Base-by-base conservation (phyloP, 1,140 invertebrate species). In the Chrysoperla carnea region DNA sequence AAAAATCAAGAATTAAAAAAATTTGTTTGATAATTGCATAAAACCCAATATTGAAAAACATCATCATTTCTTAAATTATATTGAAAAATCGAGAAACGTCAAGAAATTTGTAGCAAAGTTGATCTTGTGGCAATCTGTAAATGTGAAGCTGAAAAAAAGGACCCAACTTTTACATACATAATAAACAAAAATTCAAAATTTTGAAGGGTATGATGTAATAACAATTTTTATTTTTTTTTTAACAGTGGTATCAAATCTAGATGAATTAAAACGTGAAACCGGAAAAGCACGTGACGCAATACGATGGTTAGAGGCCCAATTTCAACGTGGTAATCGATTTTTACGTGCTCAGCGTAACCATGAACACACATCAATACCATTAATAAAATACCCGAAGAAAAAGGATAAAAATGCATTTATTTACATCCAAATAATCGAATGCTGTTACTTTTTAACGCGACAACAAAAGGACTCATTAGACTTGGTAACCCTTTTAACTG, bases 241-340 rank as follows among this genome's bases (percentile, higher is more conserved):
- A 70, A 29, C 58, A 92, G 88, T 92, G 36, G 73, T 93, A 41
- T 84, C 83, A 49, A 78, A 80, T 37, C 62, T 93, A 53, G 88
- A 93, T 57, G 77, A 84, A 43, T 58, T 88, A 40, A 93, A 94
- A 62, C 79, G 75, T 48, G 78, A 73, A 54, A 79, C 70, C 48
- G 70, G 72, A 42, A 71, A 76, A 48, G 88, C 87, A 0, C 69
- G 89, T 39, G 85, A 91, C 57, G 85, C 84, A 2, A 93, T 90
- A 40, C 78, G 89, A 47, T 93, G 89, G 88, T 61, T 95, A 39
- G 89, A 93, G 60, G 61, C 69, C 15, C 85, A 92, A 62, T 76
- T 93, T 13, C 75, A 78, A 43, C 76, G 76, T 48, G 89, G 89
- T 8, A 87, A 86, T 46, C 68, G 86, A 41, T 90, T 81, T 56